These are phyloP conservation scores for Origma solitaria DNA, from an alignment of 2,113 vertebrate species.

Conservation along the genomic window DNA sequence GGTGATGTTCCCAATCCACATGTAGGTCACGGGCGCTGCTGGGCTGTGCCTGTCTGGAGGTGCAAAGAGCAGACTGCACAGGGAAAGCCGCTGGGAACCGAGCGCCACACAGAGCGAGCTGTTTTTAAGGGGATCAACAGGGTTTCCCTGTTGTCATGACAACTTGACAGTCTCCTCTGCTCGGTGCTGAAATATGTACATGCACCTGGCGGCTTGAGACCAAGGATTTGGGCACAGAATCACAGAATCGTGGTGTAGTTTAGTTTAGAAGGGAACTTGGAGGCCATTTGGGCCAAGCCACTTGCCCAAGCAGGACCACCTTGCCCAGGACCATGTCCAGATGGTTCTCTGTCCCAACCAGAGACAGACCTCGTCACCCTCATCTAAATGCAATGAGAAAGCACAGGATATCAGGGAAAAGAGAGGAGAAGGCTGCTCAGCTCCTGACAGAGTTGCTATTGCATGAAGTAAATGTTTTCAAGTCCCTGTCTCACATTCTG, in stretches of 20 bases:
- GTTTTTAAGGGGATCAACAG: not conserved
- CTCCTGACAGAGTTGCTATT: not conserved
- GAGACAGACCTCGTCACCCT: not conserved
- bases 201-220: not conserved
- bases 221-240: not conserved
- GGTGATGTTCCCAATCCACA: rapidly evolving
- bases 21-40: not conserved
- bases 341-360: not conserved
- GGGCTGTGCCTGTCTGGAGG: not conserved
- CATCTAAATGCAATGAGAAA: not conserved
- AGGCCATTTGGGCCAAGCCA: not conserved
- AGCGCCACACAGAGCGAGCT: not conserved
- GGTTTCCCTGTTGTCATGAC: conserved; percentile 53
- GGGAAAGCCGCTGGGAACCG: not conserved
- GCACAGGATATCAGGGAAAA: not conserved
- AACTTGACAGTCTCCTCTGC: not conserved
- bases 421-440: not conserved
- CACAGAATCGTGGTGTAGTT: not conserved
- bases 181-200: not conserved
- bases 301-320: not conserved
- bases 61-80: not conserved
- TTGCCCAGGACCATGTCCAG: not conserved
- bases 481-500: rapidly evolving
- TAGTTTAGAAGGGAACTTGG: not conserved
- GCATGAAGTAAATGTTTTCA: not conserved